These are phyloP conservation scores for Beris chalybata DNA, from an alignment of 2,888 invertebrate species.

Conservation along the genomic window DNA sequence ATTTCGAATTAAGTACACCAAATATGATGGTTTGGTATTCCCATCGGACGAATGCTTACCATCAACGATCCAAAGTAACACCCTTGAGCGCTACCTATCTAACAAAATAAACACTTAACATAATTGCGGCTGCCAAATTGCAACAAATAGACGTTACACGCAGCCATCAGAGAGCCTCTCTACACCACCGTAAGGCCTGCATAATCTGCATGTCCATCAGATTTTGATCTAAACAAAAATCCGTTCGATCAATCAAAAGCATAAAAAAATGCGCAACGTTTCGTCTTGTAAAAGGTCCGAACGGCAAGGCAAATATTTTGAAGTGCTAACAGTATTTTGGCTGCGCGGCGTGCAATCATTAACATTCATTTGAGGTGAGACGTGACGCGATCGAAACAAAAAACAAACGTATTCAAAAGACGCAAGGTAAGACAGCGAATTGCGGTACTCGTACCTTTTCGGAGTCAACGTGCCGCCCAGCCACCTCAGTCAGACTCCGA, in stretches of 20 bases:
- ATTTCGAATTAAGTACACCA: too few species aligned
- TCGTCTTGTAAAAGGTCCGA: constrained; percentile 1
- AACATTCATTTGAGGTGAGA: constrained; percentile 26
- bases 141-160: too few species aligned
- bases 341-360: constrained; percentile 18
- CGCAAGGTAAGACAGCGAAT: background rate
- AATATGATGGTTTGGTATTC: too few species aligned
- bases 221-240: too few species aligned
- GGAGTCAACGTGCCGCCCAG: background rate
- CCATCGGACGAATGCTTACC: too few species aligned
- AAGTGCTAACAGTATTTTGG: constrained; percentile 30
- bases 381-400: constrained; percentile 3
- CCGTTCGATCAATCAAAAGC: constrained; percentile 3
- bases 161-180: too few species aligned
- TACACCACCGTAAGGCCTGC: too few species aligned
- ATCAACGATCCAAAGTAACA: too few species aligned
- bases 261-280: constrained; percentile 22
- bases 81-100: too few species aligned
- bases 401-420: constrained; percentile 2
- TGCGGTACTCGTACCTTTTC: background rate
- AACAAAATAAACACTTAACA: too few species aligned
- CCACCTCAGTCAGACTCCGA: background rate
- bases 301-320: constrained; percentile 18
- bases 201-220: too few species aligned
- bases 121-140: too few species aligned